Evolutionary conservation across 2,797 vertebrate species (phyloP).

Genomic region (Phyllotis vaccarum): DNA sequence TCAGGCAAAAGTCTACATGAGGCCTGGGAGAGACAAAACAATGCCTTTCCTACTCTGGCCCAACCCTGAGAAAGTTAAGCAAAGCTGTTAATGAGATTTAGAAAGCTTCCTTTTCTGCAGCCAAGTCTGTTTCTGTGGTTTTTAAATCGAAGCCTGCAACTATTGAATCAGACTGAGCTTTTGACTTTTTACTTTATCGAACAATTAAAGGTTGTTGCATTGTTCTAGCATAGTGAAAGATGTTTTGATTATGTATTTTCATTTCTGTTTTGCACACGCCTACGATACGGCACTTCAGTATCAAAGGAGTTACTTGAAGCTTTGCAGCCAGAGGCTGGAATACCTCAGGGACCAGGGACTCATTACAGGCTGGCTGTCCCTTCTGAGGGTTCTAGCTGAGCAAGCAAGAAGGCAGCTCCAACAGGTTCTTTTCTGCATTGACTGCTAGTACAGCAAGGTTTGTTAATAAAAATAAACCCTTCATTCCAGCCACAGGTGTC

Average conservation of each 20-base stretch:
- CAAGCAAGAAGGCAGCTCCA: neutral
- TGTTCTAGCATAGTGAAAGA: neutral
- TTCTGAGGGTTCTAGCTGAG: neutral
- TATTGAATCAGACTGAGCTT: neutral
- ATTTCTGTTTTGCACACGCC: neutral
- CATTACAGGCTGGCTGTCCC: neutral
- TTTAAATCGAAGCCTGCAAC: neutral
- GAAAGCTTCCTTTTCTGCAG: neutral
- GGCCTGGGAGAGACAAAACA: neutral
- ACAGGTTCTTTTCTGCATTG: constrained; percentile 14
- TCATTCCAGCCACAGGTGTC: neutral
- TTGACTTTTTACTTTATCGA: constrained; percentile 31
- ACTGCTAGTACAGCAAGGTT: neutral
- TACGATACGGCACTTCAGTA: neutral
- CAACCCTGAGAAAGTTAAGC: constrained; percentile 5
- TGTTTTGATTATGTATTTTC: constrained; percentile 4
- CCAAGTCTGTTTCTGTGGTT: neutral
- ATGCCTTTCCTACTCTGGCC: neutral
- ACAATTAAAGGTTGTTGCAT: constrained; percentile 21
- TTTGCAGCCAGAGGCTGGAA: constrained; percentile 2
- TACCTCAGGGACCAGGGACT: neutral
- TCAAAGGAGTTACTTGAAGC: constrained; percentile 28
- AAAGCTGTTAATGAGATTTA: neutral
- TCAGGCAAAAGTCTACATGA: neutral
- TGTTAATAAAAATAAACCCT: constrained; percentile 11